Conservation (phyloP, 2,888 invertebrate genomes). For the Eurois occulta region DNA sequence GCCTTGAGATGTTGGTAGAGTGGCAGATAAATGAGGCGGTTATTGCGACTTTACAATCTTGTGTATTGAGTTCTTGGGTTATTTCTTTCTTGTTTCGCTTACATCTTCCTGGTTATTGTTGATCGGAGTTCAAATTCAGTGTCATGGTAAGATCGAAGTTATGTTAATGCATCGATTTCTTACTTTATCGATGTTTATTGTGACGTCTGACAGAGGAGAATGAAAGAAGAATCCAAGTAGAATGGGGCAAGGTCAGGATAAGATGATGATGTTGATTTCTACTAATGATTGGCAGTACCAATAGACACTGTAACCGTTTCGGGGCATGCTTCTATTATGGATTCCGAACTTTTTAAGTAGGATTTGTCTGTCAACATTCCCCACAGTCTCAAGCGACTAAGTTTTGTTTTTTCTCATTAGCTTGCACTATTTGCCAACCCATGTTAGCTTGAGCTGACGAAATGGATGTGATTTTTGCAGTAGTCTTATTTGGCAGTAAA, state of each 20-base stretch:
- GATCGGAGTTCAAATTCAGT: conserved; percentile 35
- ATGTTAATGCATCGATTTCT: neutral
- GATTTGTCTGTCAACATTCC: neutral
- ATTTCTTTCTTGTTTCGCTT: conserved; percentile 21
- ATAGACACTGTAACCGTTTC: neutral
- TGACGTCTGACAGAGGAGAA: neutral
- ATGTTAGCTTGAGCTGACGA: neutral
- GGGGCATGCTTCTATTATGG: neutral
- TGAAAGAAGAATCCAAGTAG: neutral
- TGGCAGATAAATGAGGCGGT: conserved; percentile 59
- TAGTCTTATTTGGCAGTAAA: neutral
- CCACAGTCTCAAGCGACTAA: neutral
- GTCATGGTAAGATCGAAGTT: conserved; percentile 3
- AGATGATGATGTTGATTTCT: neutral
- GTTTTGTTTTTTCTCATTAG: neutral
- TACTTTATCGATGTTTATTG: neutral
- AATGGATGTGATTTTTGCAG: neutral
- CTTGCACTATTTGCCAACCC: neutral
- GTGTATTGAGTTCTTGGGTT: conserved; percentile 4
- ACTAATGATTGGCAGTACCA: neutral
- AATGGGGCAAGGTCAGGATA: neutral
- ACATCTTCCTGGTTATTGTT: conserved; percentile 47
- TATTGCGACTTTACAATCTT: conserved; percentile 48
- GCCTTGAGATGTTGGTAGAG: conserved; percentile 80
- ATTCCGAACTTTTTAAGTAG: neutral